A percentile compares a stretch with the other conserved stretches of the same genome.
These are phyloP conservation scores for Cyphomyrmex costatus DNA, from an alignment of 1,140 invertebrate species.

Conservation along the genomic window DNA sequence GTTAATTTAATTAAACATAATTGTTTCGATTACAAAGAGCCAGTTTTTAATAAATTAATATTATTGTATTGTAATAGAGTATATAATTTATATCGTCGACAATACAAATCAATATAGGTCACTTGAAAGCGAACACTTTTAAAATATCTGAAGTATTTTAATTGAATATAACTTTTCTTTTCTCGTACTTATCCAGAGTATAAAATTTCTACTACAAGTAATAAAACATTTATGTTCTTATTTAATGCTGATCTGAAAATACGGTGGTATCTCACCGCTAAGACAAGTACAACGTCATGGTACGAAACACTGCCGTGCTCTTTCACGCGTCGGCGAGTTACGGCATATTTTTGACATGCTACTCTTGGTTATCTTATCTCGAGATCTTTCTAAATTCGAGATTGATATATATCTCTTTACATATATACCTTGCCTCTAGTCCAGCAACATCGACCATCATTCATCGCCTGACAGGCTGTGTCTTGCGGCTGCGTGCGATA, in stretches of 20 bases:
- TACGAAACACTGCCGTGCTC: too few relatives aligned
- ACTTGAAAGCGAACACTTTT: neutral
- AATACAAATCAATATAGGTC: neutral
- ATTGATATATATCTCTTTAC: neutral
- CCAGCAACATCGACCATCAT: slow-evolving; percentile 93
- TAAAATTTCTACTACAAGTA: neutral
- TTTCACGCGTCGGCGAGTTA: too few relatives aligned
- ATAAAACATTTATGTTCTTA: neutral
- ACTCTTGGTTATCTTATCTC: neutral
- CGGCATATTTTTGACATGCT: neutral
- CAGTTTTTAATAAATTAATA: neutral
- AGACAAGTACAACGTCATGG: too few relatives aligned
- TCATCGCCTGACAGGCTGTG: slow-evolving; percentile 94
- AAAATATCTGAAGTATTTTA: neutral
- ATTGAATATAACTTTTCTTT: neutral
- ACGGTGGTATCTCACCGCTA: too few relatives aligned
- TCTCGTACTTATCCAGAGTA: neutral
- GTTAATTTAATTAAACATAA: neutral
- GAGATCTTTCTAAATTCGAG: neutral
- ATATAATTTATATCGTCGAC: neutral
- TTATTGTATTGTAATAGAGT: too few relatives aligned
- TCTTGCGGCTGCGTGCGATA: slow-evolving; percentile 95
- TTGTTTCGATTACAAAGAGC: neutral
- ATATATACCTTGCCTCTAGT: slow-evolving; percentile 91
- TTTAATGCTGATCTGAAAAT: neutral